Conservation (phyloP, 1,140 invertebrate genomes). For the Idris sp. region DNA sequence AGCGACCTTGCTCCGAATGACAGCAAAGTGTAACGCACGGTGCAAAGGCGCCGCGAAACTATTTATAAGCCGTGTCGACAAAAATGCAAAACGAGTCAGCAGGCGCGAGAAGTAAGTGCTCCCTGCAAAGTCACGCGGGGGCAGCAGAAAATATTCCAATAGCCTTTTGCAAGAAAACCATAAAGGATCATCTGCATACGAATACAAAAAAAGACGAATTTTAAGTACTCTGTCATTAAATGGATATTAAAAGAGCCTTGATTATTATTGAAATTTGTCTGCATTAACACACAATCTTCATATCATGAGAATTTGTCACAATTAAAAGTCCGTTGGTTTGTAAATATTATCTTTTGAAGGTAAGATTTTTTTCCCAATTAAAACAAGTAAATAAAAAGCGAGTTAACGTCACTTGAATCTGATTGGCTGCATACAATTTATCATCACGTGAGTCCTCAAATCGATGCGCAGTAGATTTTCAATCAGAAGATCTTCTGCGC, state of each 20-base stretch:
- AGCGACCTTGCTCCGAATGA: constrained; percentile 70
- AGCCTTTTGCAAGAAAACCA: constrained; percentile 38
- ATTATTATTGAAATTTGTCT: constrained; percentile 40
- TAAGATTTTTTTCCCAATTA: constrained; percentile 4
- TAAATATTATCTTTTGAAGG: constrained; percentile 1
- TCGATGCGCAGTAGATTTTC: constrained; percentile 17
- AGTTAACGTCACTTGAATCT: no score
- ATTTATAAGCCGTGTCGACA: constrained; percentile 71
- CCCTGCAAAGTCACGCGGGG: constrained; percentile 27
- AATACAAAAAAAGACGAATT: constrained; percentile 28
- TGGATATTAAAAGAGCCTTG: constrained; percentile 27
- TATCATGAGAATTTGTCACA: constrained; percentile 13
- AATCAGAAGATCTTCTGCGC: neutral
- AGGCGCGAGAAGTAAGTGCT: constrained; percentile 61
- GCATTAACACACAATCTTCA: constrained; percentile 26
- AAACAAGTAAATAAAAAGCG: neutral
- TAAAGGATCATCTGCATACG: constrained; percentile 55
- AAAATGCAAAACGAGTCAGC: constrained; percentile 70
- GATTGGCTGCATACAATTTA: constrained; percentile 7
- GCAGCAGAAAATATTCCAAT: constrained; percentile 33
- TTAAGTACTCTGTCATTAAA: constrained; percentile 46
- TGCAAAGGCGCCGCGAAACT: constrained; percentile 67
- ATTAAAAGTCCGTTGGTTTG: constrained; percentile 10
- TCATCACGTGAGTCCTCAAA: constrained; percentile 25
- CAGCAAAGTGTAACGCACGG: constrained; percentile 65